Percentiles rank a stretch among this genome's conserved stretches.
Conservation (phyloP, 1,140 invertebrate genomes). For the Drosophila mojavensis region DNA sequence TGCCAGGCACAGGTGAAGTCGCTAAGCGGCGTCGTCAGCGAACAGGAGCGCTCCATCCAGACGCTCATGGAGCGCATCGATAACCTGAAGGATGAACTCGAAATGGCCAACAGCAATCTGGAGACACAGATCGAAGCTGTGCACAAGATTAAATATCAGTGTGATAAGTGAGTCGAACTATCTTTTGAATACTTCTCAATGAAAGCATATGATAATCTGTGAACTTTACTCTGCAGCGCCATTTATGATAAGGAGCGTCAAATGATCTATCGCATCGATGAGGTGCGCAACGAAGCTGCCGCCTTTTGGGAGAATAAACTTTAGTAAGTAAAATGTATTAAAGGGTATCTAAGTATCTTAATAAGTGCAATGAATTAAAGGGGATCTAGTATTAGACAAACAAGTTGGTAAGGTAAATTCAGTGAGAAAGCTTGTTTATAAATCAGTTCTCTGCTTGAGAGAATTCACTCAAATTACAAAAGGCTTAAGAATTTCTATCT, state of each 20-base stretch:
- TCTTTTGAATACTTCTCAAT: background rate
- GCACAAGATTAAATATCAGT: constrained; percentile 82
- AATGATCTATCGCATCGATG: constrained; percentile 85
- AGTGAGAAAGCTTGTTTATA: no score
- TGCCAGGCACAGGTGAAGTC: constrained; percentile 87
- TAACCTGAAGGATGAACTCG: constrained; percentile 84
- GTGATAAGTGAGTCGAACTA: constrained; percentile 72
- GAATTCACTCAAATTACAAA: no score
- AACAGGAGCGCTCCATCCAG: constrained; percentile 86
- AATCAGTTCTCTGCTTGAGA: no score
- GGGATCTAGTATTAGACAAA: no score
- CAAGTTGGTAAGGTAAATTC: no score
- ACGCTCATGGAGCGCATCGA: constrained; percentile 86
- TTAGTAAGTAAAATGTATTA: constrained; percentile 65
- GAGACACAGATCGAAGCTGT: constrained; percentile 86
- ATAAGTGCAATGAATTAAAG: no score
- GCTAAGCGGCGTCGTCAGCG: constrained; percentile 86
- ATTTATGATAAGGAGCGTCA: constrained; percentile 85
- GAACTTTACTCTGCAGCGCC: constrained; percentile 64
- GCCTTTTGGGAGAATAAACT: constrained; percentile 86
- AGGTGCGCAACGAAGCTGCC: constrained; percentile 86
- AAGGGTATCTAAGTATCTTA: no score
- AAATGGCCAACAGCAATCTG: constrained; percentile 85
- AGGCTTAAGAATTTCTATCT: no score
- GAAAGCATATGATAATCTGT: background rate